Conservation (phyloP, 2,888 invertebrate species). For the Hirtodrosophila trivittata region DNA sequence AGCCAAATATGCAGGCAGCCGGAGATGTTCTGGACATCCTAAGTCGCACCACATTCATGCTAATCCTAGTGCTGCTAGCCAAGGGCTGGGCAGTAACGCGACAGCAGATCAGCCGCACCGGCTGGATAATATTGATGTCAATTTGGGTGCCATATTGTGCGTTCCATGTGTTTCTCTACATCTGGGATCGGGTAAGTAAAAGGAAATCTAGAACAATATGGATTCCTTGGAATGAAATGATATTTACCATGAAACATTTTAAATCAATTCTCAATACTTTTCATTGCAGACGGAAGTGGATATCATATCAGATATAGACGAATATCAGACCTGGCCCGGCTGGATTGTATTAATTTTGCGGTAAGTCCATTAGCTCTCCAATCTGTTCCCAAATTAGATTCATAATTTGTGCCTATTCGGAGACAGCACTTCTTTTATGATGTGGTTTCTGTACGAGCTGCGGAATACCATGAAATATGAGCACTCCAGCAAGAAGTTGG, state of each 20-base stretch:
- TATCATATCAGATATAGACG: constrained; percentile 97
- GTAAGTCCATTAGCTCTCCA: constrained; percentile 56
- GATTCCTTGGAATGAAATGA: no score
- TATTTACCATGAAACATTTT: no score
- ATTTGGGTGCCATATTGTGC: constrained; percentile 96
- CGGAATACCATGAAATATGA: constrained; percentile 92
- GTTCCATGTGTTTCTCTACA: constrained; percentile 95
- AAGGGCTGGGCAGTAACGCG: constrained; percentile 99
- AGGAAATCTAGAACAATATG: not conserved
- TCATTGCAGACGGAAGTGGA: constrained; percentile 96
- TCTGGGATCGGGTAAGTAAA: constrained; percentile 95
- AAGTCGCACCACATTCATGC: constrained; percentile 97
- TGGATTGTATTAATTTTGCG: constrained; percentile 94
- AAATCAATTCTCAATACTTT: no score
- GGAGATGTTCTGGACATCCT: constrained; percentile 97
- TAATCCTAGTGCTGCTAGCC: constrained; percentile 94
- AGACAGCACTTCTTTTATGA: constrained; percentile 89
- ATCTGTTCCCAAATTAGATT: no score
- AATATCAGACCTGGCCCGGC: constrained; percentile 99
- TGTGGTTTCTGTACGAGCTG: constrained; percentile 92
- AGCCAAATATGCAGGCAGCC: constrained; percentile 91
- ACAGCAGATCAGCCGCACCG: constrained; percentile 94
- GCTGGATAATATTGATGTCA: constrained; percentile 84
- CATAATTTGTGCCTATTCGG: not conserved
- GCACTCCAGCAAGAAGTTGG: constrained; percentile 92